Evolutionary conservation across 2,113 vertebrate species (phyloP).

Genomic region (Antigone vipio): DNA sequence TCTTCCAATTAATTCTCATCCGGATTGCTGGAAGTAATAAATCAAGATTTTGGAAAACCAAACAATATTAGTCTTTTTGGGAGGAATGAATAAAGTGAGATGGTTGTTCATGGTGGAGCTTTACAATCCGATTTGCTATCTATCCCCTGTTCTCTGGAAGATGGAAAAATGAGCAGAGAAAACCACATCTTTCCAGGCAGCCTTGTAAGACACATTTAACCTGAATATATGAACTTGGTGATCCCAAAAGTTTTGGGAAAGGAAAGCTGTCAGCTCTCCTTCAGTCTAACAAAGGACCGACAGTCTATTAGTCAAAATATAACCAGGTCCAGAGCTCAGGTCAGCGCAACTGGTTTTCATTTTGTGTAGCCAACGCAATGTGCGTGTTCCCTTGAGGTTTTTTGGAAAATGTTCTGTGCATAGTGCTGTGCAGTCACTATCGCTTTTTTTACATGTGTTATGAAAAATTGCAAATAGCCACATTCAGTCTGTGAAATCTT

Average conservation of each 20-base stretch:
- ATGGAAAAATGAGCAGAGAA: not conserved
- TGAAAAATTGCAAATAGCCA: not conserved
- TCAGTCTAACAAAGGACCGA: not conserved
- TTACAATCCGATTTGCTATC: not conserved
- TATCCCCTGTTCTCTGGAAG: not conserved
- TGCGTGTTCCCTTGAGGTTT: not conserved
- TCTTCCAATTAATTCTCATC: not conserved
- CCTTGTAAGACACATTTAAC: not conserved
- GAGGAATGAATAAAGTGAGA: not conserved
- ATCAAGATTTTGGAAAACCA: not conserved
- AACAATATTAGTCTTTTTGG: not conserved
- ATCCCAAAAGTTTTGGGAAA: not conserved
- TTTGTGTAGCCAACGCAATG: not conserved
- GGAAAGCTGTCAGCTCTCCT: not conserved
- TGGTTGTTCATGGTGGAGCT: not conserved
- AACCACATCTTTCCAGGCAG: not conserved
- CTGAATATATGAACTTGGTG: not conserved
- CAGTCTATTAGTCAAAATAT: not conserved
- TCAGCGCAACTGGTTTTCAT: not conserved
- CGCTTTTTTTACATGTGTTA: not conserved
- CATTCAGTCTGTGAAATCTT: not conserved
- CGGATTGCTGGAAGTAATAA: not conserved
- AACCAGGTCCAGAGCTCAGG: not conserved
- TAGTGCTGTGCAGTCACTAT: not conserved
- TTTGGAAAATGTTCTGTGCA: not conserved